These are phyloP conservation scores for Ridgeia piscesae DNA, from an alignment of 1,140 invertebrate genomes.

Conservation along the genomic window DNA sequence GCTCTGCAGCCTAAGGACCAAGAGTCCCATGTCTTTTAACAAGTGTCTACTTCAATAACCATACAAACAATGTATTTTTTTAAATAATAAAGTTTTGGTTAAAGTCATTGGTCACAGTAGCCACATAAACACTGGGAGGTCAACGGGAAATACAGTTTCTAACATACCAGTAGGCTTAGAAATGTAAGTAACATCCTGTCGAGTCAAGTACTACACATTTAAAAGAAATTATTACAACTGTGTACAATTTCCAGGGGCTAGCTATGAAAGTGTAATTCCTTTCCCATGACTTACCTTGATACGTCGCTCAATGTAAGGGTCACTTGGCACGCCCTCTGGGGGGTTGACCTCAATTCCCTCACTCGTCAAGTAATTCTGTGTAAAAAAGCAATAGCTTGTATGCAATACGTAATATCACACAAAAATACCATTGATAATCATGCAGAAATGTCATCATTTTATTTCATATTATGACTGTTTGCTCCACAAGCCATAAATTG, in stretches of 20 bases:
- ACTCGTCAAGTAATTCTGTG: slow-evolving; percentile 75
- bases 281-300: not conserved
- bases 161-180: too few species aligned
- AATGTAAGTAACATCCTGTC: slow-evolving; percentile 15
- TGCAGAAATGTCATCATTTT: not conserved
- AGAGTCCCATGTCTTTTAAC: too few species aligned
- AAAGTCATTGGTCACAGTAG: too few species aligned
- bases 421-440: not conserved
- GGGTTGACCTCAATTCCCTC: slow-evolving; percentile 77
- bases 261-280: not conserved
- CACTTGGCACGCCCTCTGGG: slow-evolving; percentile 70
- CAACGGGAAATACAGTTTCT: too few species aligned
- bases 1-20: slow-evolving; percentile 39
- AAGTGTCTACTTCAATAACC: too few species aligned
- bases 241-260: not conserved
- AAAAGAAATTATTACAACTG: not conserved
- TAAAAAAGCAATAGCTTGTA: not conserved
- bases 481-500: too few species aligned
- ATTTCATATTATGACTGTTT: not conserved
- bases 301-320: slow-evolving; percentile 68
- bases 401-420: not conserved
- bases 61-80: too few species aligned
- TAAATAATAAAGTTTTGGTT: too few species aligned
- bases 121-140: too few species aligned
- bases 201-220: too few species aligned